Base-by-base conservation (phyloP, 2,888 invertebrate species). In the Congeria kusceri region DNA sequence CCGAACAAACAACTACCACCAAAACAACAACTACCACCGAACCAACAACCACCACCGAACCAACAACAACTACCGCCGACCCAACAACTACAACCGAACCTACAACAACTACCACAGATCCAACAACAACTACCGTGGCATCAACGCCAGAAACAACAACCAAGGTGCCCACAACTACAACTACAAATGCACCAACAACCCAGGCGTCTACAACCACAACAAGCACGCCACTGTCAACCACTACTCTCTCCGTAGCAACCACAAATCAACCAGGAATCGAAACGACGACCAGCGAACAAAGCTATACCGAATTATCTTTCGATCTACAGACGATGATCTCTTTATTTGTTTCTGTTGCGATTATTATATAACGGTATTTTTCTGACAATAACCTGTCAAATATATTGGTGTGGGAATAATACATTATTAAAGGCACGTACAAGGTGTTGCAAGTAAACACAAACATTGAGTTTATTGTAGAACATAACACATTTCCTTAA, bases 301-400 rank as follows among this genome's bases (percentile, higher is more conserved):
- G 29, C 7, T 20, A 11, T 13, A n/a, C 9, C 11, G 75, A 77
- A 29, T 56, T 81, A 47, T 61, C 81, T 0, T 81, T 77, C 59
- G 74, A 81, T 23, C 47, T 81, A 20, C 81, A 81, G 29, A 75
- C 81, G 20, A 77, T 77, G 75, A 77, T 81, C 39, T 75, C 81
- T 5, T 61, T 81, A 57, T 81, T 81, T 68, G 61, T 81, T 1
- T 32, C 74, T 47, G 56, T 68, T 3, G 81, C 81, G 5, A 57
- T 80, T 1, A 32, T 80, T n/a, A 56, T 80, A 25, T 80, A 29
- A 77, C 53, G 11, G 18, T 57, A 18, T 28, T 2, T 58, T 20
- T 32, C 32, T 4, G 5, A 4, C 32, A 7, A 32, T 32, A 7
- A 32, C 11, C 32, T 32, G 4, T 32, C 11, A 32, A 32, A 32